phyloP scores from a whole-genome alignment of 2,113 vertebrate genomes.

The Misgurnus anguillicaudatus region DNA sequence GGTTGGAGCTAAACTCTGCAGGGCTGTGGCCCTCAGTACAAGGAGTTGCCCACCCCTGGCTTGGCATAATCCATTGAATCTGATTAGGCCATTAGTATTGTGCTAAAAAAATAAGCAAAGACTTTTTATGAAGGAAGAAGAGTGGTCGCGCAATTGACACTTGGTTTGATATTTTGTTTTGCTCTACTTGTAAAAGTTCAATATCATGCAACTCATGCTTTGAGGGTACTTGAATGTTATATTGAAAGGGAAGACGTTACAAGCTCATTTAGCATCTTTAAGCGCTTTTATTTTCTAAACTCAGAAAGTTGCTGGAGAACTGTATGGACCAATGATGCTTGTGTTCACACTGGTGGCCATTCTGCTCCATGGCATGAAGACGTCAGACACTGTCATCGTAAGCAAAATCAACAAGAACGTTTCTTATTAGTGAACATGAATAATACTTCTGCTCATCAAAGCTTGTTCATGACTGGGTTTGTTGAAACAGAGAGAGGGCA shows the following conservation, averaged over 20 bases:
- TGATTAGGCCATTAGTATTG: too few species aligned
- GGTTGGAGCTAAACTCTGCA: too few species aligned
- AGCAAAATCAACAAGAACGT: slow-evolving; percentile 44
- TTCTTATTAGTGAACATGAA: background rate
- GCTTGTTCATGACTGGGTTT: slow-evolving; percentile 26
- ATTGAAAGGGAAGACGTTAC: background rate
- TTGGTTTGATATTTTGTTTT: too few species aligned
- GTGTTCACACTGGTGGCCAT: slow-evolving; percentile 98
- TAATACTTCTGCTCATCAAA: background rate
- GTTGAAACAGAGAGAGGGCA: slow-evolving; percentile 89
- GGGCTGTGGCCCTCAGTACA: too few species aligned
- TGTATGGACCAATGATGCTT: slow-evolving; percentile 97
- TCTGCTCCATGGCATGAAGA: slow-evolving; percentile 97
- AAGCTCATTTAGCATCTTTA: background rate
- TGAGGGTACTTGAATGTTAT: background rate
- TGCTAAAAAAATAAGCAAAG: too few species aligned
- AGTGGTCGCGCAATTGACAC: too few species aligned
- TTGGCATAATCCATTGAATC: too few species aligned
- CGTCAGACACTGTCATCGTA: slow-evolving; percentile 95
- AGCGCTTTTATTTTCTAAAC: background rate
- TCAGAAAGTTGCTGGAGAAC: slow-evolving; percentile 94
- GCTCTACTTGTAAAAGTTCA: too few species aligned
- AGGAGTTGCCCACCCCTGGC: too few species aligned
- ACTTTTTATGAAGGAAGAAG: too few species aligned
- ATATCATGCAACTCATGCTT: background rate